Percentiles rank a stretch among this genome's conserved stretches.
phyloP scores from a whole-genome alignment of 2,888 invertebrate genomes.

The Clistopyga incitator region DNA sequence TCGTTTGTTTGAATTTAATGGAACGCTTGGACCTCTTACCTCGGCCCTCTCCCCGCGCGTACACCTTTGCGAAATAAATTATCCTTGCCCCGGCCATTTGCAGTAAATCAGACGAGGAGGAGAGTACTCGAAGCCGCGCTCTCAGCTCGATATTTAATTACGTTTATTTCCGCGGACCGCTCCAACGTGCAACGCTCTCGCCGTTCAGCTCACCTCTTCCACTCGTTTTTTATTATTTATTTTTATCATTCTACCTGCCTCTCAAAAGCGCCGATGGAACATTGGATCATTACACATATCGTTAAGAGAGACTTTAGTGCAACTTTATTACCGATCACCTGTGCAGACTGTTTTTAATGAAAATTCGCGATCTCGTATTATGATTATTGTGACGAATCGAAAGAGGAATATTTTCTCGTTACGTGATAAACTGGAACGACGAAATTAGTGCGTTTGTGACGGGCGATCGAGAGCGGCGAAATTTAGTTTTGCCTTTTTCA shows the following conservation, averaged over 20 bases:
- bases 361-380: not conserved
- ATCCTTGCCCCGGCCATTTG: slow-evolving; percentile 68
- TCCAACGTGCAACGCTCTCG: slow-evolving; percentile 38
- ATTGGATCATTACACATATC: slow-evolving; percentile 31
- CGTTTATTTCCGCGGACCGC: slow-evolving; percentile 61
- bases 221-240: slow-evolving; percentile 30
- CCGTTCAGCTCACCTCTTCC: slow-evolving; percentile 40
- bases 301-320: slow-evolving; percentile 19
- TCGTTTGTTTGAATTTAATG: slow-evolving; percentile 65
- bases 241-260: slow-evolving; percentile 33
- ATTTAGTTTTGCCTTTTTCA: too few species aligned
- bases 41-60: slow-evolving; percentile 23
- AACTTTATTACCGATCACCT: slow-evolving; percentile 7
- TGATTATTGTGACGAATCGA: not conserved
- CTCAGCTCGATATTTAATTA: slow-evolving; percentile 68
- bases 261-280: slow-evolving; percentile 27
- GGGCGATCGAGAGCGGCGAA: too few species aligned
- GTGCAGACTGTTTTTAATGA: not conserved
- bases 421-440: not conserved
- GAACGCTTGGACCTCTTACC: slow-evolving; percentile 41
- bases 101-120: slow-evolving; percentile 70
- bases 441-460: not conserved
- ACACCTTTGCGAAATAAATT: slow-evolving; percentile 65
- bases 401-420: not conserved
- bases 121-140: slow-evolving; percentile 57